phyloP scores from a whole-genome alignment of 92 coral and sea anemone species.

The Isaurus tuberculatus region DNA sequence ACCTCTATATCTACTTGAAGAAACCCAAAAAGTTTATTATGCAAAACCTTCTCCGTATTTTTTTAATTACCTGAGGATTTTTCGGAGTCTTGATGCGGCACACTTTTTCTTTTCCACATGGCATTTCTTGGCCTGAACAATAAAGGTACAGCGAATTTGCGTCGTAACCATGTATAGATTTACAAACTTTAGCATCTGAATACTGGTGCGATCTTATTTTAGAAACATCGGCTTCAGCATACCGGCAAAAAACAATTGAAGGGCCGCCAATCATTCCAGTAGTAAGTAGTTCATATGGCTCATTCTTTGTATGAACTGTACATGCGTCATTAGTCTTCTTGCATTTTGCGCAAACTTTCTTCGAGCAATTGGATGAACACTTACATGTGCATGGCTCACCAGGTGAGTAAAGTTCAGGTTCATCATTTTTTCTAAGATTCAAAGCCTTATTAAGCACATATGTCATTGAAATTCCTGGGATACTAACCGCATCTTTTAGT shows the following conservation, averaged over 20 bases:
- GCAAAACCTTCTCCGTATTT: too few relatives aligned
- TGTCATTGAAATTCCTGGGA: slow-evolving; percentile 46
- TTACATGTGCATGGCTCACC: too few relatives aligned
- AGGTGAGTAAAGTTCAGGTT: neutral
- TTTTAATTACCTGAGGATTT: too few relatives aligned
- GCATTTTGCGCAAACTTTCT: too few relatives aligned
- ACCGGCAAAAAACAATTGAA: neutral
- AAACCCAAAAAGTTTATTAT: too few relatives aligned
- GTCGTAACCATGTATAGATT: slow-evolving; percentile 2
- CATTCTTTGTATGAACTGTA: neutral
- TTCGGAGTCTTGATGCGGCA: too few relatives aligned
- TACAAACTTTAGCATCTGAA: slow-evolving; percentile 12
- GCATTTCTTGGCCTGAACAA: neutral
- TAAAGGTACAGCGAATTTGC: slow-evolving; percentile 16
- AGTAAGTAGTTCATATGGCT: slow-evolving; percentile 36
- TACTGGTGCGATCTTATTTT: neutral
- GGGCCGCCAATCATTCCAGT: slow-evolving; percentile 40
- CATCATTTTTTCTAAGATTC: too few relatives aligned
- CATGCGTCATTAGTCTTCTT: neutral
- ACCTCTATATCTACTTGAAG: slow-evolving; percentile 29
- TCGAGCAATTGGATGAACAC: too few relatives aligned
- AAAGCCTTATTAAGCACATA: neutral
- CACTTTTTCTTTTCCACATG: neutral
- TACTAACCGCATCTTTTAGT: slow-evolving; percentile 3
- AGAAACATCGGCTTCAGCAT: neutral